Base-by-base conservation (phyloP, 2,888 invertebrate genomes). In the Mesopsocus fuscifrons region DNA sequence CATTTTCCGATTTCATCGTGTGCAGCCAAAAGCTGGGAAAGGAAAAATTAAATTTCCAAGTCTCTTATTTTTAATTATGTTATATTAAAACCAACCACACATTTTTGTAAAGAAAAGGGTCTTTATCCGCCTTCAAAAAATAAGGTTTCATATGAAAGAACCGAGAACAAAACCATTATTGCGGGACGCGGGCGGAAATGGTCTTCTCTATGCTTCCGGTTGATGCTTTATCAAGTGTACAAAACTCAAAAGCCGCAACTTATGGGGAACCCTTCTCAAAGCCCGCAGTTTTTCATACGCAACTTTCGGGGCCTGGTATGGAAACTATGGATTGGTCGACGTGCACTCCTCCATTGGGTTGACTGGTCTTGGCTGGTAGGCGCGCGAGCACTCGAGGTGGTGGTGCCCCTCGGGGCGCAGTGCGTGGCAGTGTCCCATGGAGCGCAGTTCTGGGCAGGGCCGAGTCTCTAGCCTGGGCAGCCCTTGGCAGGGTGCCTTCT, bases 291-390 rank as follows among this genome's bases (percentile, higher is more conserved):
- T 31, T 42, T 34, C 18, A 85, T 58, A 85, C 85, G 65, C 85
- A 85, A 66, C 84, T 85, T 61, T 85, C 85, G 33, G 84, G 85
- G 47, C 85, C 85, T 22, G 85, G 85, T 59, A 85, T 72, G 52
- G 81, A 38, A n/a, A 17, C 38, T 38, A 38, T 15, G n/a, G 38
- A 20, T 18, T 15, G 38, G 20, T 38, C 38, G 13, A 38, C 21
- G 5, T 38, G 38, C 18, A 20, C 20, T 17, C 17, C 5, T 5
- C 38, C 38, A 5, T 21, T 21, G 5, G 17, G 17, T 9, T 20
- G 20, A 20, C 20, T 20, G 18, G 17, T 21, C 21, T 15, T 15
- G 17, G n/a, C 20, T n/a, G 38, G 16, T 26, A 26, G 26, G n/a
- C 16, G n/a, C 5, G 17, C 17, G 15, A 18, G n/a, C 17, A 20